Percentiles rank a stretch among this genome's conserved stretches.
Conservation (phyloP, 53 echinoderm and acorn worm species). For the Apostichopus leukothele region DNA sequence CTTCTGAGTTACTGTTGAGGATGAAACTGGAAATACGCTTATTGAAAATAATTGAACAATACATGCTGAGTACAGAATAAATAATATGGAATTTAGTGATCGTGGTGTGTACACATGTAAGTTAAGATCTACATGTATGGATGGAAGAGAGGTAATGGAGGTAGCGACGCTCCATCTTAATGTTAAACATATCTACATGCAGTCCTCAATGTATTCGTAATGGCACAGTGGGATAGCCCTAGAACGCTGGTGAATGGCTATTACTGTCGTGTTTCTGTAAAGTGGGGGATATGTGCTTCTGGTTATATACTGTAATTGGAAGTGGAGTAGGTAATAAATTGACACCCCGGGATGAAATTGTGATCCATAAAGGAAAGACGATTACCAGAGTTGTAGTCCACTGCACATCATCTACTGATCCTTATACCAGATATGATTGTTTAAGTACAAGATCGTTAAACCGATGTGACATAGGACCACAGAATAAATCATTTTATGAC, state of each 20-base stretch:
- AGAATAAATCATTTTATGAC: too few relatives aligned
- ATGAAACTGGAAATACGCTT: neutral
- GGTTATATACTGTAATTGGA: neutral
- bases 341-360: too few relatives aligned
- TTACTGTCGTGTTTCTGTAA: constrained; percentile 10
- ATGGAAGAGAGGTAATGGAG: neutral
- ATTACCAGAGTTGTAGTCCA: too few relatives aligned
- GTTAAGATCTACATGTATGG: neutral
- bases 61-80: neutral
- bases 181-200: neutral
- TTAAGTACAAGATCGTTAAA: too few relatives aligned
- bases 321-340: too few relatives aligned
- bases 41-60: neutral
- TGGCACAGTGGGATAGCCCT: neutral
- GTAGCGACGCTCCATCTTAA: neutral
- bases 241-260: neutral
- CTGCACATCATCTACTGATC: too few relatives aligned
- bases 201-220: neutral
- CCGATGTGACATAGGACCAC: too few relatives aligned
- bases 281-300: neutral
- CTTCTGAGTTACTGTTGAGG: neutral
- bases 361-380: too few relatives aligned
- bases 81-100: neutral
- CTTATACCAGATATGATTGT: too few relatives aligned
- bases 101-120: neutral